A percentile compares a stretch with the other conserved stretches of the same genome.
These are phyloP conservation scores for Pelmatolapia mariae DNA, from an alignment of 2,113 vertebrate genomes.

Conservation along the genomic window DNA sequence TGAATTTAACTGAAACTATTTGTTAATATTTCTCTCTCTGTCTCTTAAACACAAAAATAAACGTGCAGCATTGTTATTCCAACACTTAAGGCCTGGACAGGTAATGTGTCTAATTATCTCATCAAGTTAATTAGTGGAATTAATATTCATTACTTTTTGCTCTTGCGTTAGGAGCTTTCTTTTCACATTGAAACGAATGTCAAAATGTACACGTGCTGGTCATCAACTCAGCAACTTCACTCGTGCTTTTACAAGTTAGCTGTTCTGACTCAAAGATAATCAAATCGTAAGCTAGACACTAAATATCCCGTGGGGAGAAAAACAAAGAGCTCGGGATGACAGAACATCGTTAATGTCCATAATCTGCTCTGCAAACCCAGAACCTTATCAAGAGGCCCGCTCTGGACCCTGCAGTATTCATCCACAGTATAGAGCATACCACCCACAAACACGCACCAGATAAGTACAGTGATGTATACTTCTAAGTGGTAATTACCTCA, in stretches of 20 bases:
- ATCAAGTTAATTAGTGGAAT: background rate
- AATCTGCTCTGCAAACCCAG: background rate
- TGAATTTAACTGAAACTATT: background rate
- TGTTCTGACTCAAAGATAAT: background rate
- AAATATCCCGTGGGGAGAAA: background rate
- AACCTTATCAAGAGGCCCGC: background rate
- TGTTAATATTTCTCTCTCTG: background rate
- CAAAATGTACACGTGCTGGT: background rate
- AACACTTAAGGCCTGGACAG: background rate
- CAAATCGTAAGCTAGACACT: background rate
- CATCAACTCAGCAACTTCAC: background rate
- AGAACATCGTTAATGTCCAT: background rate
- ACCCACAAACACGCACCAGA: background rate
- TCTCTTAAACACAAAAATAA: background rate
- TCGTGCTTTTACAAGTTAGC: background rate
- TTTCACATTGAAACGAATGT: background rate
- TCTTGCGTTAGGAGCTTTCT: background rate
- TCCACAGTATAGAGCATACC: background rate
- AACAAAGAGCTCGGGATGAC: background rate
- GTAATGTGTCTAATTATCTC: background rate
- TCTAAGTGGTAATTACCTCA: background rate
- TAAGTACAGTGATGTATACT: accelerated
- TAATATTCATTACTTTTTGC: background rate
- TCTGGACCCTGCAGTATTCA: accelerated
- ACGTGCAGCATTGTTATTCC: background rate